Base-by-base conservation (phyloP, 2,888 invertebrate genomes). In the Orthosia gracilis region DNA sequence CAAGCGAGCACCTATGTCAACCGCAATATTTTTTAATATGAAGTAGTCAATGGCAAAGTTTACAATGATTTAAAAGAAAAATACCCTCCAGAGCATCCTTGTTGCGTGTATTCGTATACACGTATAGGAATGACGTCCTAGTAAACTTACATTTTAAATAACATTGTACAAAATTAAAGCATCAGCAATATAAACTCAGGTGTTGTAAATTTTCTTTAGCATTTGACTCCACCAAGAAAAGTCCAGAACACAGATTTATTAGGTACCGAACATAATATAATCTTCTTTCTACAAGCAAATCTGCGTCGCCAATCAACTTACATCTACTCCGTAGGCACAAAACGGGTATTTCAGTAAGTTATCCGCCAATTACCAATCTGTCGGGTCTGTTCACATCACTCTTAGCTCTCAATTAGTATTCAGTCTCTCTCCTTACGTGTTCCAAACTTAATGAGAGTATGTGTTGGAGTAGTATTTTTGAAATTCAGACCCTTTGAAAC, bases 391-490 rank as follows among this genome's bases (percentile, higher is more conserved):
- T 78, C 77, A 61, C 74, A 76, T 82, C 88, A 87, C 86, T 92
- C 92, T 92, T 83, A 85, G 89, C 82, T 85, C 91, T 91, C 92
- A 94, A 95, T 96, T 96, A 95, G 94, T 94, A 96, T 96, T 94
- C 96, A 94, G 89, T 88, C 87, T 89, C 91, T 88, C 91, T 95
- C 94, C 95, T 95, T 95, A 94, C 93, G 89, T 93, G 94, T 94
- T 95, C 92, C 95, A 93, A 94, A 95, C 94, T 95, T 95, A 96
- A 96, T 95, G 95, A 94, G 94, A 93, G 91, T 91, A 91, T 92
- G 93, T 92, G 91, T 90, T 87, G 88, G 84, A 90, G 92, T 89
- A 89, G 94, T 95, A 95, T 95, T 95, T 96, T 96, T 95, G 94
- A 95, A 93, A 92, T 92, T 92, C 92, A 89, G 90, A 87, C 91